Base-by-base conservation (phyloP, 2,888 invertebrate genomes). In the Geotrupes spiniger region DNA sequence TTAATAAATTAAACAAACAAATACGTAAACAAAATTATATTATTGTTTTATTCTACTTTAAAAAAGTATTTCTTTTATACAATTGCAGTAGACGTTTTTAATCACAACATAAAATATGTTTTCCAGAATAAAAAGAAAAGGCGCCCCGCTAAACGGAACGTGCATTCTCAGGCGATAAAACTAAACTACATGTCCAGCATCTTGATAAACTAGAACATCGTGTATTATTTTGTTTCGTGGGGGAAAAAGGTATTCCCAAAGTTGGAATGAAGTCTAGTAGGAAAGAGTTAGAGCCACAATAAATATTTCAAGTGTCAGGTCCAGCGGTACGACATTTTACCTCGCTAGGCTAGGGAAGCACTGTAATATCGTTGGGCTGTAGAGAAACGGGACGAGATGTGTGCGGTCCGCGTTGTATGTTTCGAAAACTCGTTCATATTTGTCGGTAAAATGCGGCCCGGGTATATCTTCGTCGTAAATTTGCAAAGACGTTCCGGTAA, bases 301-400 rank as follows among this genome's bases (percentile, higher is more conserved):
- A 68, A 68, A 68, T 68, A 65, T 66, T 63, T 67, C 68, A 68
- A 52, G 47, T 62, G 67, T 66, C 68, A 66, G 52, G 64, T 63
- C 61, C 67, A 67, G 65, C 58, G 53, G 59, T 56, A 60, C 60
- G 63, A 61, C 62, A 61, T 58, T 62, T 60, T 57, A 59, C 60
- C 57, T 54, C 51, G 44, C 38, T 9, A 36, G 6, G 25, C 12
- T 29, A 12, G 8, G 16, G 11, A 11, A 33, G 14, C 33, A 33
- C 12, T 33, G 42, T 17, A 33, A 33, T 42, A 16, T 16, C 42
- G 33, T 33, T 42, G 25, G 12, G 10, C 17, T 16, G 4, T 21
- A 17, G 33, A 15, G 42, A 29, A n/a, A 31, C n/a, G 28, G 11
- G 14, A 1, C 6, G 8, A 33, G 33, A 33, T 11, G 2, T 33